A percentile compares a stretch with the other conserved stretches of the same genome.
Evolutionary conservation across 1,140 invertebrate genomes (phyloP).

Genomic region (Limonius californicus): DNA sequence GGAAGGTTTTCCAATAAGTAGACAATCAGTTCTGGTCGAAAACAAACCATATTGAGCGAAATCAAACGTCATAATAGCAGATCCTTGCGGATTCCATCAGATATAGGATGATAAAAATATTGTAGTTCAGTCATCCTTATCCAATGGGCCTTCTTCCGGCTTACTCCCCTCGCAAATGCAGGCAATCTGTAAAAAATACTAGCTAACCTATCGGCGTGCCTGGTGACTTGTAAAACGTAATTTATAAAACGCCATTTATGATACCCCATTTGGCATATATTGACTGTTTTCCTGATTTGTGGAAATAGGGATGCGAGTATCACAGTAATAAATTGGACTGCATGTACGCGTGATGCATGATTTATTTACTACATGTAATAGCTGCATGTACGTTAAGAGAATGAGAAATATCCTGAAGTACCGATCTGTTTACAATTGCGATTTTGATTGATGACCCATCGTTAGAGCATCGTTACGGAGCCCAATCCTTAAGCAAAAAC

Average conservation of each 20-base stretch:
- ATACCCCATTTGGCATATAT: constrained; percentile 15
- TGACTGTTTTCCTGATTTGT: constrained; percentile 16
- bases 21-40: neutral
- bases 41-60: constrained; percentile 4
- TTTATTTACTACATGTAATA: too few species aligned
- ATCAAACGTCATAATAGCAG: constrained; percentile 10
- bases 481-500: too few species aligned
- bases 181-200: constrained; percentile 7
- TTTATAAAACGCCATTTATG: constrained; percentile 19
- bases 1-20: neutral
- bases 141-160: constrained; percentile 6
- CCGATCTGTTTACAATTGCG: too few species aligned
- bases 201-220: constrained; percentile 12
- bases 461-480: too few species aligned
- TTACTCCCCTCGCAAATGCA: constrained; percentile 5
- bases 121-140: constrained; percentile 15
- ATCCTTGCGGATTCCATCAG: constrained; percentile 4
- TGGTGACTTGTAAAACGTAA: constrained; percentile 14
- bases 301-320: neutral
- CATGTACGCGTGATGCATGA: neutral
- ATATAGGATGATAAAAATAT: constrained; percentile 16
- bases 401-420: too few species aligned
- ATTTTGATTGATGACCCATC: too few species aligned
- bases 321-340: constrained; percentile 12
- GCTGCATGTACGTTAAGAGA: too few species aligned